Conservation (phyloP, 2,797 vertebrate genomes). For the Choloepus didactylus region DNA sequence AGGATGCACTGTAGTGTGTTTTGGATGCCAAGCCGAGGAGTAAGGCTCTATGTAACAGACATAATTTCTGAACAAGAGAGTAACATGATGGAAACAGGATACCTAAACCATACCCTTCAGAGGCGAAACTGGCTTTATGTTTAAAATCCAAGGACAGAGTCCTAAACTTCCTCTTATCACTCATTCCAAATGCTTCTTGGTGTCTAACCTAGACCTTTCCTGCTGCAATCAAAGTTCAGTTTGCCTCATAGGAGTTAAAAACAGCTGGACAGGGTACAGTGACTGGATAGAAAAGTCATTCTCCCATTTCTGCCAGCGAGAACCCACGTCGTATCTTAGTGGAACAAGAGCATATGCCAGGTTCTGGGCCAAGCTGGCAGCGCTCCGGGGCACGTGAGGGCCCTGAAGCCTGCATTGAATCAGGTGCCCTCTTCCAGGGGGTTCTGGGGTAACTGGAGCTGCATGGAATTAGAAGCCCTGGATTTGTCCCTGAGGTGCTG, state of each 20-base stretch:
- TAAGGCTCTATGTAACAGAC: not conserved
- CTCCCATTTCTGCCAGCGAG: constrained; percentile 55
- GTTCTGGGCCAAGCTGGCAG: constrained; percentile 41
- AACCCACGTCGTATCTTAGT: not conserved
- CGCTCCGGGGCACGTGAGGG: not conserved
- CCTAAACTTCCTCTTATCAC: not conserved
- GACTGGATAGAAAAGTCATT: not conserved
- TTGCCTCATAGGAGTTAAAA: constrained; percentile 10
- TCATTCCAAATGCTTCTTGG: constrained; percentile 7
- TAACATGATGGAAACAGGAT: not conserved
- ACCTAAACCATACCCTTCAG: not conserved
- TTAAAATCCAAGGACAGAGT: not conserved
- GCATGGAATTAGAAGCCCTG: not conserved
- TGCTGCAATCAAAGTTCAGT: not conserved
- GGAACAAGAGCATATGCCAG: not conserved
- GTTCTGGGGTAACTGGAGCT: not conserved
- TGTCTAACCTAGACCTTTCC: constrained; percentile 52
- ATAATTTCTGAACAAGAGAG: not conserved
- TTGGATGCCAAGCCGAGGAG: not conserved
- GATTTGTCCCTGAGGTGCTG: not conserved
- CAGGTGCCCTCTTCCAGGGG: not conserved
- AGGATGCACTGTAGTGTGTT: not conserved
- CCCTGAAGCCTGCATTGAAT: not conserved
- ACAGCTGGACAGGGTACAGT: not conserved
- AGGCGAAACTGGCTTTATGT: not conserved